Base-by-base conservation (phyloP, 2,888 invertebrate species). In the Myathropa florea region DNA sequence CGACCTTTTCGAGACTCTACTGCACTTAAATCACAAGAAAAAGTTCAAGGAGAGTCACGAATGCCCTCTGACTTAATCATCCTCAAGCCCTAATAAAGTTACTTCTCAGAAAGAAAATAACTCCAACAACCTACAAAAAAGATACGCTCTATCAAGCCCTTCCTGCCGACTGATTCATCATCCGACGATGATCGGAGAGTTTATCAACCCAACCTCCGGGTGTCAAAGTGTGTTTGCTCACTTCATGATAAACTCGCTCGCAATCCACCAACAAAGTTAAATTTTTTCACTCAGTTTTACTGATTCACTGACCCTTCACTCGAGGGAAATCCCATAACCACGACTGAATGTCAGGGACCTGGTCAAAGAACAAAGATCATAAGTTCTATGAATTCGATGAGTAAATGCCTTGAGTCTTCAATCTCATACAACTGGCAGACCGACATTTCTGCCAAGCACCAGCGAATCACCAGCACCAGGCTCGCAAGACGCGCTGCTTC, bases 371-470 rank as follows among this genome's bases (percentile, higher is more conserved):
- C 36, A 46, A 46, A 46, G 46, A 46, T 46, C 46, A 46, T 18
- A 18, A 46, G 23, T 76, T 76, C 76, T 67, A 65, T 67, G 76
- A 76, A 76, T 53, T 46, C 28, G 67, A 67, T 76, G 76, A 77
- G 68, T 77, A 46, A 46, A 33, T 24, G 18, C 28, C 18, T 60
- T 24, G 21, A 46, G n/a, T 46, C 26, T 46, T 46, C 39, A 46
- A 46, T 39, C 39, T 39, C 39, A 14, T 4, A 14, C 14, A 39
- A 7, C 6, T 10, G 33, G n/a, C 55, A 64, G 30, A 57, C 64
- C 33, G 60, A 61, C 53, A 24, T 14, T 28, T 33, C 21, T 61
- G 60, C 18, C 67, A 68, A 75, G 60, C 26, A 28, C 46, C 36
- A n/a, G n/a, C n/a, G n/a, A n/a, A n/a, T n/a, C n/a, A 64, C n/a